phyloP scores from a whole-genome alignment of 1,140 invertebrate genomes.

The Drosophila orosa region DNA sequence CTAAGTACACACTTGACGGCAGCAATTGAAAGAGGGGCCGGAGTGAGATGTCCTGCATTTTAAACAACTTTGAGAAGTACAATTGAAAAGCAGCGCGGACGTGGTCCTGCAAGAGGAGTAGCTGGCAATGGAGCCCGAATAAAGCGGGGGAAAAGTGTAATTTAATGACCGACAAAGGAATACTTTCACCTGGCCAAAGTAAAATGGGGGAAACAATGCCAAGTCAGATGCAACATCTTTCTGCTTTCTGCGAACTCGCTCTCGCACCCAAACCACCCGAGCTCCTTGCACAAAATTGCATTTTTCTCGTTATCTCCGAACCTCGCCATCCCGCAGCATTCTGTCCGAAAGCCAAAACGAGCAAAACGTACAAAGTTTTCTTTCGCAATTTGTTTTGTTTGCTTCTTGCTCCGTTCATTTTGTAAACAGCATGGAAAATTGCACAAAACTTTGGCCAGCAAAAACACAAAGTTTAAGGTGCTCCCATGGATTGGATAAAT shows the following conservation, averaged over 20 bases:
- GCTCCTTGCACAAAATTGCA: slow-evolving; percentile 65
- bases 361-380: slow-evolving; percentile 73
- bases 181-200: slow-evolving; percentile 46
- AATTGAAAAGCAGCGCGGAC: slow-evolving; percentile 52
- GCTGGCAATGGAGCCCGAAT: slow-evolving; percentile 48
- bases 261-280: slow-evolving; percentile 1
- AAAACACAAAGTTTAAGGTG: slow-evolving; percentile 71
- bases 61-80: slow-evolving; percentile 48
- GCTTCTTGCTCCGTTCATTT: slow-evolving; percentile 71
- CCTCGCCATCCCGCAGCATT: slow-evolving; percentile 11
- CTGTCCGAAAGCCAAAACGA: slow-evolving; percentile 33
- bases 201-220: slow-evolving; percentile 39
- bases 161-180: slow-evolving; percentile 73
- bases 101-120: slow-evolving; percentile 14
- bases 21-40: slow-evolving; percentile 29
- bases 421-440: slow-evolving; percentile 79
- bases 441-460: slow-evolving; percentile 65
- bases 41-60: slow-evolving; percentile 46
- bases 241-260: slow-evolving; percentile 26
- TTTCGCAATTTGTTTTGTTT: slow-evolving; percentile 79
- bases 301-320: slow-evolving; percentile 50
- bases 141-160: slow-evolving; percentile 63
- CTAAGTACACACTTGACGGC: slow-evolving; percentile 44
- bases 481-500: slow-evolving; percentile 62
- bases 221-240: slow-evolving; percentile 48